Evolutionary conservation across 2,797 vertebrate species (phyloP).

Genomic region (Gastrophryne carolinensis): DNA sequence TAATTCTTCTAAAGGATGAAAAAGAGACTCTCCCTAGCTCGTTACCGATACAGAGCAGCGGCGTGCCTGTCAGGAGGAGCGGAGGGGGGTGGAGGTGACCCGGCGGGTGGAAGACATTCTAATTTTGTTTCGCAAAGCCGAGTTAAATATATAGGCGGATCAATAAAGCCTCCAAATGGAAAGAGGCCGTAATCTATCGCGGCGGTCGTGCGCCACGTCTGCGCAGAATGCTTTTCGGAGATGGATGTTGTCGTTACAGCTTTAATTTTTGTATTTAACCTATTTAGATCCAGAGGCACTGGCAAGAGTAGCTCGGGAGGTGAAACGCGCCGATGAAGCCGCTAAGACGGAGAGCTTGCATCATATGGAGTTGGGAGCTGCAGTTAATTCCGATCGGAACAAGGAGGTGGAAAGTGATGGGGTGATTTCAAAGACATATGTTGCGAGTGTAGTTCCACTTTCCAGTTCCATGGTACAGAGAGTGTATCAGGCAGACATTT

Average conservation of each 20-base stretch:
- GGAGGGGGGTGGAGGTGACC: background rate
- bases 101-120: background rate
- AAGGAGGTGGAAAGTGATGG: background rate
- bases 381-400: background rate
- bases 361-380: background rate
- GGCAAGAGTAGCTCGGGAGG: background rate
- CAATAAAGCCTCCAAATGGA: slow-evolving; percentile 6
- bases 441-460: background rate
- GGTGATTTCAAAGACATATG: slow-evolving; percentile 1
- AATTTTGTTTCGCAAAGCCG: background rate
- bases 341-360: background rate
- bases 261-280: slow-evolving; percentile 41
- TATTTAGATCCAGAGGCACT: slow-evolving; percentile 3
- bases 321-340: background rate
- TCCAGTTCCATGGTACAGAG: too few relatives aligned
- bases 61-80: background rate
- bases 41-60: background rate
- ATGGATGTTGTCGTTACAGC: slow-evolving; percentile 22
- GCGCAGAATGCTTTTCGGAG: slow-evolving; percentile 11
- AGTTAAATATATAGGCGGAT: background rate
- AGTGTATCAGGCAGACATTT: too few relatives aligned
- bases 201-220: slow-evolving; percentile 8
- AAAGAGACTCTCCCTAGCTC: background rate
- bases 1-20: background rate
- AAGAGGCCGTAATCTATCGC: background rate